A percentile compares a stretch with the other conserved stretches of the same genome.
These are phyloP conservation scores for Rhabdophis nuchalis DNA, from an alignment of 2,797 vertebrate genomes.

Conservation along the genomic window DNA sequence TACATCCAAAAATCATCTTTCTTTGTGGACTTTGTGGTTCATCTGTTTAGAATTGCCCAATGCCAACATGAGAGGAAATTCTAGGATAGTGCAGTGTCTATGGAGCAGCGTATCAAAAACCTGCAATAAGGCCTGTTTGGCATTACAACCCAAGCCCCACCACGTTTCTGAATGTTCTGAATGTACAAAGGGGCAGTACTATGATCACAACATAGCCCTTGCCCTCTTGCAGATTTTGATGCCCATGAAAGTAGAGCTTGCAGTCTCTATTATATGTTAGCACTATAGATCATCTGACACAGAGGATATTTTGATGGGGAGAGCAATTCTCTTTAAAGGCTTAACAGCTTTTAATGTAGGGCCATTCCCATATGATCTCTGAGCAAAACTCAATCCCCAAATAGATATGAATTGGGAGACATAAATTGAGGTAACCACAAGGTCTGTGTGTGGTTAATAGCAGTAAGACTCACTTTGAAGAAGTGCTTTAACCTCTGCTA, in stretches of 20 bases:
- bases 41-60: background rate
- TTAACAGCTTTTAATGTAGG: background rate
- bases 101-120: background rate
- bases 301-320: background rate
- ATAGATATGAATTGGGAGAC: background rate
- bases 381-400: background rate
- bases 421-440: constrained; percentile 11
- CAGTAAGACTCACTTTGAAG: background rate
- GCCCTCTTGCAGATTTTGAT: background rate
- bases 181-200: background rate
- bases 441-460: constrained; percentile 17
- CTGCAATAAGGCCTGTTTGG: background rate
- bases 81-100: background rate
- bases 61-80: background rate
- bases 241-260: background rate
- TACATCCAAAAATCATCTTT: background rate
- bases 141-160: background rate
- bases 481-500: background rate
- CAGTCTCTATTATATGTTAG: background rate
- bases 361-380: fast-evolving
- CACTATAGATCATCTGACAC: background rate
- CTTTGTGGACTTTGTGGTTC: background rate
- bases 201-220: background rate
- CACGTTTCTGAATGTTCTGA: background rate
- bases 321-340: background rate